Base-by-base conservation (phyloP, 2,888 invertebrate genomes). In the Thyatira batis region DNA sequence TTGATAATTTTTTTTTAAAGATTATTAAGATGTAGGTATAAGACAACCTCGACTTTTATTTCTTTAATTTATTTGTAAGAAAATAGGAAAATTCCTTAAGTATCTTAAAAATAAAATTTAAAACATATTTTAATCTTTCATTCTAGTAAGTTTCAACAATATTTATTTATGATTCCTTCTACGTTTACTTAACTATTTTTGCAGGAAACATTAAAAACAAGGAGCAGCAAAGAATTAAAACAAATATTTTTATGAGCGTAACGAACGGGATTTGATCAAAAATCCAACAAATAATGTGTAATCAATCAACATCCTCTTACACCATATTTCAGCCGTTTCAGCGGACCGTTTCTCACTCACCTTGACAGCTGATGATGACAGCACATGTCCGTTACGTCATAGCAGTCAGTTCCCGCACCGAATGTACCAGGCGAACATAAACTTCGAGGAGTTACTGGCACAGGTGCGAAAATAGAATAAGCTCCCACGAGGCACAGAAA, bases 371-470 rank as follows among this genome's bases (percentile, higher is more conserved):
- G 17, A 13, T 39, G 39, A 54, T 82, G 84, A 82, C 83, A 84
- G 73, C 73, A 71, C 78, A 78, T 78, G 83, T 90, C 90, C 73
- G 71, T 85, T 90, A 89, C 91, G 92, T 92, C 92, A 92, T 86
- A 80, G 83, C 76, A 82, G 82, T 85, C 88, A 85, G 75, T 80
- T 76, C 67, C 63, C 71, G 76, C 76, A 78, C 81, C 80, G 75
- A 71, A 71, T 67, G 79, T 89, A 92, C 89, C 75, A 92, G 92
- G 92, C 69, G 65, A 77, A 9, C 84, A 92, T 74, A 78, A 80
- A 28, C 30, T 44, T 25, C 33, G 51, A 73, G 67, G 80, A 83
- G 82, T 64, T 78, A 55, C 28, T 62, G 75, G 65, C 60, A 72
- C 80, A 80, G 84, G 80, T 82, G 81, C 78, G 72, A 75, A 88